Conservation (phyloP, 1,140 invertebrate genomes). For the Tyrophagus putrescentiae region DNA sequence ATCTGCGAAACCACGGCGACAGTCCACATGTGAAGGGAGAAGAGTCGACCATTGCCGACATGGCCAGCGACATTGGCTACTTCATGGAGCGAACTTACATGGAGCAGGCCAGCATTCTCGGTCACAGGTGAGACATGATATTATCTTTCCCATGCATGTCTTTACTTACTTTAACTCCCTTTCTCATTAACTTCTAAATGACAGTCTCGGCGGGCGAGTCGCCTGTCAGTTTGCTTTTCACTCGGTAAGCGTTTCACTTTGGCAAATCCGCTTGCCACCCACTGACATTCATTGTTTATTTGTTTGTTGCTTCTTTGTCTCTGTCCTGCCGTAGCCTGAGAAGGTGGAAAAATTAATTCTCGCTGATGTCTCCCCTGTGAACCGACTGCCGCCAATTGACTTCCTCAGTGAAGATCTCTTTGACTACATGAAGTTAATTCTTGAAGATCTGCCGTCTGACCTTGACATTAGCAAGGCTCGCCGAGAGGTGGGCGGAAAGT, state of each 20-base stretch:
- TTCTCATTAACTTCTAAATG: background rate
- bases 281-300: background rate
- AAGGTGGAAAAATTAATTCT: constrained; percentile 7
- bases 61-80: constrained; percentile 10
- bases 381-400: background rate
- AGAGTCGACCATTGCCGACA: background rate
- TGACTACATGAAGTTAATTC: background rate
- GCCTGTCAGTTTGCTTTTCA: constrained; percentile 11
- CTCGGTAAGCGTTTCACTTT: constrained; percentile 11
- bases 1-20: constrained; percentile 17
- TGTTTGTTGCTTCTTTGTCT: background rate
- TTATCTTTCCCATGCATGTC: background rate
- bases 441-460: background rate
- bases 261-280: too few relatives aligned
- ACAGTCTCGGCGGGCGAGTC: constrained; percentile 16
- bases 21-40: constrained; percentile 16
- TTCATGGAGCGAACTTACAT: constrained; percentile 8
- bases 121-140: constrained; percentile 7
- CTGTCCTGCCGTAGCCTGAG: constrained; percentile 2
- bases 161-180: background rate
- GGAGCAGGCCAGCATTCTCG: background rate
- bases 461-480: constrained; percentile 5
- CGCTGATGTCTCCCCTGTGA: constrained; percentile 4
- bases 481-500: background rate
- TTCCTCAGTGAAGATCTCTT: constrained; percentile 1